phyloP scores from a whole-genome alignment of 2,797 vertebrate genomes.

The Nannoperca australis region DNA sequence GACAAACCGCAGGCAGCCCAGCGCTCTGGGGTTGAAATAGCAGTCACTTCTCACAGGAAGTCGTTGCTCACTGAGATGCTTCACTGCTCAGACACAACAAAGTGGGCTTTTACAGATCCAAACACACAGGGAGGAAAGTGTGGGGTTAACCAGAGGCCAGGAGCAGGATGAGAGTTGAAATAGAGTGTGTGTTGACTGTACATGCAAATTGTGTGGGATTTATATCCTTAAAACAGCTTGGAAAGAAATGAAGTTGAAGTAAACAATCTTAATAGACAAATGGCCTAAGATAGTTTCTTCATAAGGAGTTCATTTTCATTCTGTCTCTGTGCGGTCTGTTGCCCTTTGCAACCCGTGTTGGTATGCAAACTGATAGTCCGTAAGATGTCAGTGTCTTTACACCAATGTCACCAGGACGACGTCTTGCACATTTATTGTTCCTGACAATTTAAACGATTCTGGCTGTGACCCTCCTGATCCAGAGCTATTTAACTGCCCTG shows the following conservation, averaged over 20 bases:
- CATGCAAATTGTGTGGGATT: constrained; percentile 63
- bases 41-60: constrained; percentile 80
- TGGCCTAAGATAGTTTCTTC: constrained; percentile 28
- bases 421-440: constrained; percentile 33
- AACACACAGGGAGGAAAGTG: constrained; percentile 65
- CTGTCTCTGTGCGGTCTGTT: constrained; percentile 20
- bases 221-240: constrained; percentile 28
- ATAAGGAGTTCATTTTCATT: constrained; percentile 32
- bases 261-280: constrained; percentile 52
- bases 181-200: constrained; percentile 59
- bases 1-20: constrained; percentile 74
- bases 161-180: constrained; percentile 54
- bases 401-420: constrained; percentile 16
- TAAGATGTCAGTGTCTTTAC: constrained; percentile 28
- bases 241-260: constrained; percentile 30
- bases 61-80: constrained; percentile 76
- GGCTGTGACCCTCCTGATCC: constrained; percentile 31
- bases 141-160: constrained; percentile 70
- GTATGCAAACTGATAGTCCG: constrained; percentile 25
- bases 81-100: constrained; percentile 82
- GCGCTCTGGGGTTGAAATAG: constrained; percentile 74
- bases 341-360: constrained; percentile 13
- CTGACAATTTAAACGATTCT: constrained; percentile 44
- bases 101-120: constrained; percentile 72
- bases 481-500: constrained; percentile 44